Percentiles rank a stretch among this genome's conserved stretches.
Conservation (phyloP, 2,888 invertebrate genomes). For the Hyppa rectilinea region DNA sequence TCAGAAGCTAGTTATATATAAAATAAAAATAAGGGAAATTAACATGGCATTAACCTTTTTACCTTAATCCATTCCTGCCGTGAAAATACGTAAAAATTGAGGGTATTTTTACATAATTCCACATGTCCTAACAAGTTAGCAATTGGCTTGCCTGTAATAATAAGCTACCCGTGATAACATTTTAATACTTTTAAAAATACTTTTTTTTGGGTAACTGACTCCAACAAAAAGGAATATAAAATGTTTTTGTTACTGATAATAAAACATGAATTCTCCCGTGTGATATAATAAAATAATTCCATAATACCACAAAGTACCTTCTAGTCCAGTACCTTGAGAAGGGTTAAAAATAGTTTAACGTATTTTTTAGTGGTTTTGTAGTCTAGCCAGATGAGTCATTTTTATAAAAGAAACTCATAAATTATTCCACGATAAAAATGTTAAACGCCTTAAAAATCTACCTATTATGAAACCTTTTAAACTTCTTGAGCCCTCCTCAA, state of each 20-base stretch:
- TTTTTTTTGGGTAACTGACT: constrained; percentile 5
- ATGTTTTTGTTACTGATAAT: neutral
- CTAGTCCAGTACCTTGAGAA: neutral
- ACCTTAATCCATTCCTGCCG: neutral
- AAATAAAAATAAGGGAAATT: constrained; percentile 11
- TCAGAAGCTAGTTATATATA: neutral
- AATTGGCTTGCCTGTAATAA: constrained; percentile 32
- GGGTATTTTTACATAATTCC: constrained; percentile 7
- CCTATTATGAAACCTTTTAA: neutral
- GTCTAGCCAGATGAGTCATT: constrained; percentile 1
- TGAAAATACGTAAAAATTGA: constrained; percentile 2
- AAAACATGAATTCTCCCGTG: neutral
- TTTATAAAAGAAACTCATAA: neutral
- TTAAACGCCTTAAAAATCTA: neutral
- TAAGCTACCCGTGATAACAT: constrained; percentile 11
- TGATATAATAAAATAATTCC: neutral
- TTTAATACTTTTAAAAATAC: constrained; percentile 16
- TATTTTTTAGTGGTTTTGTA: constrained; percentile 1
- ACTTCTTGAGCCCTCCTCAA: neutral
- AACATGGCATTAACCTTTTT: neutral
- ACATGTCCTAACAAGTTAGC: constrained; percentile 21
- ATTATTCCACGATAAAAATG: neutral
- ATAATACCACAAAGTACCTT: neutral
- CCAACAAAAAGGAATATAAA: neutral
- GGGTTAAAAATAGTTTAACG: neutral